Base-by-base conservation (phyloP, 2,888 invertebrate genomes). In the Cepaea hortensis region DNA sequence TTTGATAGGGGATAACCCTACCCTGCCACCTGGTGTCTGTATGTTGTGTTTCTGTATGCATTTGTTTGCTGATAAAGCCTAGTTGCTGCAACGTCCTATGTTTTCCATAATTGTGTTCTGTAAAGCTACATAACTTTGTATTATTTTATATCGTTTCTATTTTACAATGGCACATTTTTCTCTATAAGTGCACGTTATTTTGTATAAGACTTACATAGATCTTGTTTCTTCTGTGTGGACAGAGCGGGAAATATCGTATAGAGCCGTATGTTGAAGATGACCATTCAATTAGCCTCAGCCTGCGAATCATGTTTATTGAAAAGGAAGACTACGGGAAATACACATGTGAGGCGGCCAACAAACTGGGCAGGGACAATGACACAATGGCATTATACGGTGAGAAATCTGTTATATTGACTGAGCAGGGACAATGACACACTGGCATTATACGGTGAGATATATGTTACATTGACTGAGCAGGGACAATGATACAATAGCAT, bases 311-410 rank as follows among this genome's bases (percentile, higher is more conserved):
- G 20, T 70, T 89, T 81, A 89, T 91, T 46, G 90, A 91, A 77
- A 81, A 81, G 62, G 86, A 90, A 68, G 91, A 92, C 85, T 92
- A 86, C 80, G 92, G 92, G 2, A 88, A 88, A 13, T 92, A 91
- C 83, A 90, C 90, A 3, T 91, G 92, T 77, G 90, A 89, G 73
- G 91, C 91, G 9, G 85, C 88, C 62, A 92, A 91, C 85, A 87
- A 86, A 13, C 88, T 91, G 55, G 91, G 91, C 9, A 87, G 76
- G 9, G 89, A 89, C 48, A 85, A 82, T 13, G 90, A 86, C 7
- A 89, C 88, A 6, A 92, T 91, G 91, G 82, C 86, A 7, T 88
- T 92, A 7, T 91, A 91, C 85, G 91, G 92, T 91, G 48, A 81
- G 89, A 61, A 5, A 23, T 23, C 0, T 35, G 23, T 4, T 20